Base-by-base conservation (phyloP, 2,113 vertebrate genomes). In the Panthera uncia region DNA sequence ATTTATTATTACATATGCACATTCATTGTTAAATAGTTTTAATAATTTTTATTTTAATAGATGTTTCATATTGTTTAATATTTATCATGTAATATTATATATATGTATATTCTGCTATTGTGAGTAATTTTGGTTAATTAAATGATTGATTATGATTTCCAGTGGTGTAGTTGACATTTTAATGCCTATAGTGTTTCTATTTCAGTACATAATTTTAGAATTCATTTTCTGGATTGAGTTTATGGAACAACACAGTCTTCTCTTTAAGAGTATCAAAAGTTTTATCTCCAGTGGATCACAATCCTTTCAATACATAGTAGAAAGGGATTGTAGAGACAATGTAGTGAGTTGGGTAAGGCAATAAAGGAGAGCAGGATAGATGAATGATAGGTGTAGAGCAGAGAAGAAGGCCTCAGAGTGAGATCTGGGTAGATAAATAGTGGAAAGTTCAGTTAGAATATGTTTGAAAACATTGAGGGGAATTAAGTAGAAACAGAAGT, bases 401-500 rank as follows among this genome's bases (percentile, higher is more conserved):
- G 73, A 94, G 61, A 57, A 38, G 80, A 85, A 69, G 66, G 41
- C 68, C 79, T 69, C 27, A 41, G 80, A 91, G 65, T 65, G 66
- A 95, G 36, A 89, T 79, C 21, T 12, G 15, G 79, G 19, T 52
- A 95, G 61, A 73, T 61, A 93, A 92, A 86, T 66, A 78, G 66
- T 78, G 38, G 31, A 91, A 83, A 89, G 25, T 86, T 96, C 80
- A 73, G 31, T 89, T 82, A 92, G 82, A 85, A 82, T 61, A 45
- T 92, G 50, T 57, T 96, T 87, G 48, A 63, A 92, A 87, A 74
- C 4, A 57, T 33, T 38, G 31, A 79, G 16, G 31, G 74, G 33
- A 92, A 68, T 95, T 97, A 83, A 95, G 73, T 19, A 95, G 87
- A 90, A 92, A 92, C 71, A 92, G 45, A 92, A 87, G 36, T 89